Base-by-base conservation (phyloP, 2,888 invertebrate species). In the Drosophila subquinaria region DNA sequence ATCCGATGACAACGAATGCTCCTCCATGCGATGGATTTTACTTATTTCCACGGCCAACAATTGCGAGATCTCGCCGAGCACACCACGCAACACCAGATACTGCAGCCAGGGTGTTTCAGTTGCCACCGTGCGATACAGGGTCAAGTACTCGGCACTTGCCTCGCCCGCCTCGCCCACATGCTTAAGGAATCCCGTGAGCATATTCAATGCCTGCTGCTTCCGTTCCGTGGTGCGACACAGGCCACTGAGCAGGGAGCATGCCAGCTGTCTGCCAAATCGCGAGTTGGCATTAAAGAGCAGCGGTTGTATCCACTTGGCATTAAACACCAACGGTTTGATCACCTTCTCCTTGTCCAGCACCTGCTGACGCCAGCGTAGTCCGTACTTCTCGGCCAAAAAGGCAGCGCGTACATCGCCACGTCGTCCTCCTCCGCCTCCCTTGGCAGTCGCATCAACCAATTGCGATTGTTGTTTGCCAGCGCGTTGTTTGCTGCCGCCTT, bases 201-300 rank as follows among this genome's bases (percentile, higher is more conserved):
- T 93, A 70, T 98, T 96, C 45, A 99, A 93, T 55, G 98, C 95
- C 89, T 95, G 95, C 79, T 95, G 95, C 87, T 96, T 96, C 0
- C 96, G 93, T 73, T 95, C 95, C 42, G 94, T 94, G 48, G 94
- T 95, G 79, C 94, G 95, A 84, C 97, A 97, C 47, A 98, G 94
- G 2, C 96, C 96, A 91, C 97, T 97, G 20, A 98, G 95, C 93
- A 98, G 96, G 90, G 96, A 96, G 87, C 98, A 98, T 10, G 97
- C 97, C 38, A 98, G 96, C 92, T 97, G 96, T 27, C 98, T 95
- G 0, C 98, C 97, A 73, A 97, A 95, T 56, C 97, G 95, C 0
- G 98, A 98, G 91, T 97, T 97, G 0, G 97, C 96, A 93, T 98
- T 98, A 93, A 98, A 98, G 85, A 98, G 94, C 8, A 98, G 96